These are phyloP conservation scores for Drosophila serrata DNA, from an alignment of 1,140 invertebrate genomes.

Conservation along the genomic window DNA sequence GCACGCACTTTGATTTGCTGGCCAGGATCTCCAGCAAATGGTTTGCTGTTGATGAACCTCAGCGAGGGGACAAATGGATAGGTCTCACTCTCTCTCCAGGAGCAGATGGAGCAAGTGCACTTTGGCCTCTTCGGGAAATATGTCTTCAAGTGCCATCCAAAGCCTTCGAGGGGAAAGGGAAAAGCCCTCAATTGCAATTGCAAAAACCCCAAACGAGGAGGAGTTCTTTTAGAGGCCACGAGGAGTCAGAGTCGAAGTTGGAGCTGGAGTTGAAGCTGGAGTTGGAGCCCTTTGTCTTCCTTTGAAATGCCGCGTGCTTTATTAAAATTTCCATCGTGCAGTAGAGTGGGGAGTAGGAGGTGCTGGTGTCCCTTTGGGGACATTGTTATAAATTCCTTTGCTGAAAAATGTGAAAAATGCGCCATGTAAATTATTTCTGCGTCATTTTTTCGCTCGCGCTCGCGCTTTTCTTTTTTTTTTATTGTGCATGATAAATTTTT, in stretches of 20 bases:
- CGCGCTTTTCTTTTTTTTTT: constrained; percentile 55
- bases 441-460: constrained; percentile 40
- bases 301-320: constrained; percentile 73
- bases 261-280: not conserved
- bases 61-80: constrained; percentile 14
- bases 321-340: constrained; percentile 75
- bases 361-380: constrained; percentile 66
- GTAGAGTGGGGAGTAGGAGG: not conserved
- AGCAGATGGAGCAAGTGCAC: constrained; percentile 56
- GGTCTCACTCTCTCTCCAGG: constrained; percentile 3
- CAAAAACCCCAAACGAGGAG: constrained; percentile 28
- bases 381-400: constrained; percentile 80
- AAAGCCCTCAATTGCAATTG: constrained; percentile 41
- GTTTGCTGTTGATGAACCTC: constrained; percentile 32
- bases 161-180: not conserved
- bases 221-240: constrained; percentile 5
- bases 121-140: constrained; percentile 65
- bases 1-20: constrained; percentile 76
- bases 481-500: constrained; percentile 83
- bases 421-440: constrained; percentile 79
- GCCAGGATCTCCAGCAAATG: constrained; percentile 27
- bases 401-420: constrained; percentile 79
- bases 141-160: constrained; percentile 62
- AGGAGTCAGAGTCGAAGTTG: not conserved
- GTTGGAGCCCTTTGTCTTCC: constrained; percentile 31